A percentile compares a stretch with the other conserved stretches of the same genome.
These are phyloP conservation scores for Ahaetulla prasina DNA, from an alignment of 2,113 vertebrate genomes.

Conservation along the genomic window DNA sequence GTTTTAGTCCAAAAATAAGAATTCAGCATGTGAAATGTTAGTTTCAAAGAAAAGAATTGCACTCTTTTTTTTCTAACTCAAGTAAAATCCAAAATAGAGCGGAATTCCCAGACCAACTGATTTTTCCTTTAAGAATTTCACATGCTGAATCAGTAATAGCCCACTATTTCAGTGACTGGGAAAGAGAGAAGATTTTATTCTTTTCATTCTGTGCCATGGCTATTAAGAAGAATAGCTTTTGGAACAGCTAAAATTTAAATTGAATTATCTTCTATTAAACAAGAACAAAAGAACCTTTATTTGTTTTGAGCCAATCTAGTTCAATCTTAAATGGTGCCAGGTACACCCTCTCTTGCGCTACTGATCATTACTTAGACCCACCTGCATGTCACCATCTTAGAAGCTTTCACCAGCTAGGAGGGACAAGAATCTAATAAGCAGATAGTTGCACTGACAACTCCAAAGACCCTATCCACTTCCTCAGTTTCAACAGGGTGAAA, in stretches of 20 bases:
- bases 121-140: neutral
- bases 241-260: neutral
- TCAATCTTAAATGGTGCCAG: neutral
- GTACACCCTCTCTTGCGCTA: neutral
- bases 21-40: neutral
- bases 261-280: neutral
- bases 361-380: neutral
- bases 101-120: neutral
- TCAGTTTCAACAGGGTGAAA: neutral
- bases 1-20: neutral
- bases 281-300: neutral
- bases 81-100: neutral
- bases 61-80: neutral
- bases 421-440: neutral
- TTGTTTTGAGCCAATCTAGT: neutral
- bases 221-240: neutral
- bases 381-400: neutral
- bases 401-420: neutral
- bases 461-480: neutral
- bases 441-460: neutral
- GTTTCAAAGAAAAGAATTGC: neutral
- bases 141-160: neutral
- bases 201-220: neutral
- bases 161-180: neutral
- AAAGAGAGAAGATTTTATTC: neutral